Conservation (phyloP, 92 coral and sea anemone genomes). For the Phymanthus crucifer region DNA sequence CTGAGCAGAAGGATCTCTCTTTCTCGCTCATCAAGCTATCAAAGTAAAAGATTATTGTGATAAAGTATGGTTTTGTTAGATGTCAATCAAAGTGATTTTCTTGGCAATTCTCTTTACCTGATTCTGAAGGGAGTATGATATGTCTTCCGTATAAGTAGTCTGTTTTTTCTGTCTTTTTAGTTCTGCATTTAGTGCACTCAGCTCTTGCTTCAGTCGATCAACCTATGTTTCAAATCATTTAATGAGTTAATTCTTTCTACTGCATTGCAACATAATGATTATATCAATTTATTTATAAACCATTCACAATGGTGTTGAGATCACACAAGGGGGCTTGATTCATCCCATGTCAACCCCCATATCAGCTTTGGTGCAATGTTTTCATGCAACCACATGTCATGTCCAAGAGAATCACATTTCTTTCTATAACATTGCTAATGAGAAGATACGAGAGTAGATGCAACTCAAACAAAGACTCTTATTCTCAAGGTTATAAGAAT, state of each 20-base stretch:
- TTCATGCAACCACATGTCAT: no score
- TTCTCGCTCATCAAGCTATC: conserved; percentile 61
- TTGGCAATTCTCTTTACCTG: conserved; percentile 28
- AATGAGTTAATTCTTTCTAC: not conserved
- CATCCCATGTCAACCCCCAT: not conserved
- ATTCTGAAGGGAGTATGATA: conserved; percentile 35
- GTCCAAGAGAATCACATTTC: no score
- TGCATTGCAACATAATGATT: not conserved
- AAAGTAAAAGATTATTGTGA: not conserved
- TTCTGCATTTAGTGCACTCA: conserved; percentile 33
- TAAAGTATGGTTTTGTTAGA: no score
- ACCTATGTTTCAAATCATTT: conserved; percentile 15
- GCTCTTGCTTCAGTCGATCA: conserved; percentile 43
- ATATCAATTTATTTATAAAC: no score
- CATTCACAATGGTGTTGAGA: not conserved
- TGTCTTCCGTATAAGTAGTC: conserved; percentile 37
- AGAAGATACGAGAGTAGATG: no score
- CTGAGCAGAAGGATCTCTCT: conserved; percentile 46
- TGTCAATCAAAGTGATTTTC: not conserved
- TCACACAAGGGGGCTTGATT: no score
- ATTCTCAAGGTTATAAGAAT: no score
- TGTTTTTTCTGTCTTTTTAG: conserved; percentile 32
- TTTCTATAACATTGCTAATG: no score
- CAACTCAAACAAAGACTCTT: no score
- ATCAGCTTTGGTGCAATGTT: no score